A percentile compares a stretch with the other conserved stretches of the same genome.
phyloP scores from a whole-genome alignment of 2,797 vertebrate genomes.

The Novumbra hubbsi region DNA sequence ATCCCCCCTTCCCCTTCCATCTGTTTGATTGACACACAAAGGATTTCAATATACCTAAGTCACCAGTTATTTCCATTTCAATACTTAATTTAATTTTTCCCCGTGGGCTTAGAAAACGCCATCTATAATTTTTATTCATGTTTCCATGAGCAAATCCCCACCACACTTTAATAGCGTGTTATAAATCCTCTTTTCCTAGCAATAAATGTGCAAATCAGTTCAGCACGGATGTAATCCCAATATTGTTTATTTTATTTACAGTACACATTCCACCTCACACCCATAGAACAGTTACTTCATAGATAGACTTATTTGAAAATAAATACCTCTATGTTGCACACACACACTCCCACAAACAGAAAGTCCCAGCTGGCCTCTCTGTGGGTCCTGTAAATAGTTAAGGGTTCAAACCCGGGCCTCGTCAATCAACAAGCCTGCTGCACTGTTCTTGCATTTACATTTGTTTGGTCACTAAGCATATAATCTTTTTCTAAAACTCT shows the following conservation, averaged over 20 bases:
- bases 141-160: background rate
- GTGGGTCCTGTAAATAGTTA: background rate
- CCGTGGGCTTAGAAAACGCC: background rate
- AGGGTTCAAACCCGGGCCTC: background rate
- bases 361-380: background rate
- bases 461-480: too few species aligned
- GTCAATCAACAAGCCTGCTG: background rate
- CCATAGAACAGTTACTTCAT: background rate
- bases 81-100: background rate
- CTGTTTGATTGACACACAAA: conserved; percentile 33
- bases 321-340: background rate
- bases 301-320: background rate
- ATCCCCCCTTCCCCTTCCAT: conserved; percentile 33
- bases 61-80: background rate
- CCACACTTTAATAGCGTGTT: background rate
- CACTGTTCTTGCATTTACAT: background rate
- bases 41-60: background rate
- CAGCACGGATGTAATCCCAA: background rate
- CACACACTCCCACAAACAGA: background rate
- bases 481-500: too few species aligned
- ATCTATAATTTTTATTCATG: background rate
- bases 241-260: background rate
- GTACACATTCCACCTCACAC: background rate
- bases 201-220: background rate
- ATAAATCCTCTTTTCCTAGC: conserved; percentile 74